Conservation (phyloP, 2,113 vertebrate genomes). For the Ornithorhynchus anatinus region DNA sequence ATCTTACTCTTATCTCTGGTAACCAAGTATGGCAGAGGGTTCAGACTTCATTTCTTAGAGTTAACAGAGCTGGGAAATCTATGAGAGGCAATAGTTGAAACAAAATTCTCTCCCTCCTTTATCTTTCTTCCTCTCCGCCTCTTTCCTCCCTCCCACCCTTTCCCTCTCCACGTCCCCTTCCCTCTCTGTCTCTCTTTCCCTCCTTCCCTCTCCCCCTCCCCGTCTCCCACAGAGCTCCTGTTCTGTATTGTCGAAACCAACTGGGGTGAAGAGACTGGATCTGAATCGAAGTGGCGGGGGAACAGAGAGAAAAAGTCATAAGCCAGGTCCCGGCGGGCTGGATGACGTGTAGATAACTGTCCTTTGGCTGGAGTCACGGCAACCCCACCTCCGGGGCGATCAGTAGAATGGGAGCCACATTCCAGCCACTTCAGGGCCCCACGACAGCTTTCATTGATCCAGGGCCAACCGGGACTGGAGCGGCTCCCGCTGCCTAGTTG, state of each 20-base stretch:
- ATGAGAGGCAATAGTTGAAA: too few species aligned
- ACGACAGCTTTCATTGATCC: slow-evolving; percentile 86
- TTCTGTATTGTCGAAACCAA: slow-evolving; percentile 10
- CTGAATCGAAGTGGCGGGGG: slow-evolving; percentile 22
- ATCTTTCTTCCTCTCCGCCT: not conserved
- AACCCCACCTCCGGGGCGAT: slow-evolving; percentile 74
- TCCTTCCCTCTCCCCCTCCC: too few species aligned
- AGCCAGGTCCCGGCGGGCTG: slow-evolving; percentile 51
- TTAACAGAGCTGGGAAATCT: too few species aligned
- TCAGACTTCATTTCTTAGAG: too few species aligned
- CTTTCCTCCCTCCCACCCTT: not conserved
- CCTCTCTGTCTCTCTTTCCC: not conserved
- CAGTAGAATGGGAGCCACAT: slow-evolving; percentile 78
- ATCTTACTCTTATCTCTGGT: too few species aligned
- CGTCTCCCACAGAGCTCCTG: not conserved
- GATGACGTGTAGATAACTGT: slow-evolving; percentile 61
- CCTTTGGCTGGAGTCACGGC: slow-evolving; percentile 67
- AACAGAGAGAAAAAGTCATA: slow-evolving; percentile 55
- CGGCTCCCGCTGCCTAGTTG: slow-evolving; percentile 71
- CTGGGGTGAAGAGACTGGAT: slow-evolving; percentile 29
- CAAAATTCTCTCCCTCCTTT: accelerated
- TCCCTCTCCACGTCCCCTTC: not conserved
- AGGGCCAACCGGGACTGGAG: slow-evolving; percentile 78
- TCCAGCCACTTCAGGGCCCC: slow-evolving; percentile 79
- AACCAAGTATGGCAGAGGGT: too few species aligned